Conservation (phyloP, 2,888 invertebrate species). For the Vanessa cardui region DNA sequence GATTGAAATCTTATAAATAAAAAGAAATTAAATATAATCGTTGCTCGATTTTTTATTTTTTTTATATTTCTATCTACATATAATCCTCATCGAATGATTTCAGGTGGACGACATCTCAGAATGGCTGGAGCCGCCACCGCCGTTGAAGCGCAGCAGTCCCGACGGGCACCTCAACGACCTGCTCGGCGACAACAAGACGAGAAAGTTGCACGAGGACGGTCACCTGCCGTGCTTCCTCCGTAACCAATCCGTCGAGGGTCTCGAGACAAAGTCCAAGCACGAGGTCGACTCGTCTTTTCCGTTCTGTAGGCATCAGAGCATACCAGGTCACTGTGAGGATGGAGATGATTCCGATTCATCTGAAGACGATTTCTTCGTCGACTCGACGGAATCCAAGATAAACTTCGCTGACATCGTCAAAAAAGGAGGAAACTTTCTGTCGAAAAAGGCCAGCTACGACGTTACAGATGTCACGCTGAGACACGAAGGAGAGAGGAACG, state of each 20-base stretch:
- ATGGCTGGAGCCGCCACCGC: slow-evolving; percentile 71
- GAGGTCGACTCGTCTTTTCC: slow-evolving; percentile 50
- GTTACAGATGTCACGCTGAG: slow-evolving; percentile 55
- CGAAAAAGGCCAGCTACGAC: slow-evolving; percentile 64
- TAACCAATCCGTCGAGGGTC: slow-evolving; percentile 75
- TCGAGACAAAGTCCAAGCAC: slow-evolving; percentile 59
- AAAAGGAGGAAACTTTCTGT: slow-evolving; percentile 54
- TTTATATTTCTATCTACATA: too few relatives aligned
- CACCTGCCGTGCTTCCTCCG: slow-evolving; percentile 66
- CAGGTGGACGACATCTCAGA: slow-evolving; percentile 76
- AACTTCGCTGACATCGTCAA: slow-evolving; percentile 53
- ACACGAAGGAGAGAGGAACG: slow-evolving; percentile 54
- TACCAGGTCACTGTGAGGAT: slow-evolving; percentile 51
- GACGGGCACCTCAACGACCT: slow-evolving; percentile 57
- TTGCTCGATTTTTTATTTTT: too few relatives aligned
- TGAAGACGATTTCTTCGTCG: slow-evolving; percentile 51
- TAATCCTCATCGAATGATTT: neutral
- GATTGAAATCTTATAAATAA: too few relatives aligned
- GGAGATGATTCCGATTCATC: slow-evolving; percentile 50
- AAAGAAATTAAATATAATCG: too few relatives aligned
- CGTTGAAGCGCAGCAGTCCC: slow-evolving; percentile 62
- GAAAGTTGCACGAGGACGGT: slow-evolving; percentile 45
- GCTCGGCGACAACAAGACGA: slow-evolving; percentile 45
- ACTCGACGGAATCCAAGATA: slow-evolving; percentile 41
- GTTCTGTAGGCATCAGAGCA: slow-evolving; percentile 64